Conservation (phyloP, 2,797 vertebrate species). For the Florisuga fusca region DNA sequence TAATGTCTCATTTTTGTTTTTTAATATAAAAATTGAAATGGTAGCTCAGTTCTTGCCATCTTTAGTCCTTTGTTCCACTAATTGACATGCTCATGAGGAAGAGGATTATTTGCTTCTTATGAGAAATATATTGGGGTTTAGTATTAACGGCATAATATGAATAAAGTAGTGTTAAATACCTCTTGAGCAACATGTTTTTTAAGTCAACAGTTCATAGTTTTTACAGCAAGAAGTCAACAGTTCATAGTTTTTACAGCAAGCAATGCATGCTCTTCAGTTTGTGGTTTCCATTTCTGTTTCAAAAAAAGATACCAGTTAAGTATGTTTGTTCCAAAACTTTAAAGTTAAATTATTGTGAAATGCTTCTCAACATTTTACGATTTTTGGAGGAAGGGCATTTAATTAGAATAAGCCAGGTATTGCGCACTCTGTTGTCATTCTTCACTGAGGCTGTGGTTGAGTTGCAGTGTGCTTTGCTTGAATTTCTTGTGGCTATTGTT, state of each 20-base stretch:
- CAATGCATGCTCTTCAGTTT: slow-evolving; percentile 24
- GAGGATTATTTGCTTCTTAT: neutral
- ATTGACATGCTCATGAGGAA: neutral
- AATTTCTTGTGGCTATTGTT: neutral
- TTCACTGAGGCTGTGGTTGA: neutral
- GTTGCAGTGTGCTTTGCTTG: neutral
- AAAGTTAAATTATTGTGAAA: slow-evolving; percentile 61
- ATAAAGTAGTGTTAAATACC: slow-evolving; percentile 30
- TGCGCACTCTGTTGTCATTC: neutral
- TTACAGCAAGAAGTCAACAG: slow-evolving; percentile 29
- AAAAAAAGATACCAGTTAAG: slow-evolving; percentile 45
- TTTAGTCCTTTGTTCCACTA: neutral
- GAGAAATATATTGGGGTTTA: neutral
- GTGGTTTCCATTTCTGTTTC: slow-evolving; percentile 60
- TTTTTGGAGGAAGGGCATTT: slow-evolving; percentile 12
- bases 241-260: slow-evolving; percentile 50
- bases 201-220: slow-evolving; percentile 45
- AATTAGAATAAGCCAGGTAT: slow-evolving; percentile 11
- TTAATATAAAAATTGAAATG: neutral
- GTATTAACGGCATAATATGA: slow-evolving; percentile 33
- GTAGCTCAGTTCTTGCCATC: neutral
- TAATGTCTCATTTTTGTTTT: neutral
- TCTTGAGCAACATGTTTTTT: slow-evolving; percentile 64
- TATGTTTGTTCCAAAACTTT: slow-evolving; percentile 59
- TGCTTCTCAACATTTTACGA: neutral